Base-by-base conservation (phyloP, 2,113 vertebrate genomes). In the Panurus biarmicus region DNA sequence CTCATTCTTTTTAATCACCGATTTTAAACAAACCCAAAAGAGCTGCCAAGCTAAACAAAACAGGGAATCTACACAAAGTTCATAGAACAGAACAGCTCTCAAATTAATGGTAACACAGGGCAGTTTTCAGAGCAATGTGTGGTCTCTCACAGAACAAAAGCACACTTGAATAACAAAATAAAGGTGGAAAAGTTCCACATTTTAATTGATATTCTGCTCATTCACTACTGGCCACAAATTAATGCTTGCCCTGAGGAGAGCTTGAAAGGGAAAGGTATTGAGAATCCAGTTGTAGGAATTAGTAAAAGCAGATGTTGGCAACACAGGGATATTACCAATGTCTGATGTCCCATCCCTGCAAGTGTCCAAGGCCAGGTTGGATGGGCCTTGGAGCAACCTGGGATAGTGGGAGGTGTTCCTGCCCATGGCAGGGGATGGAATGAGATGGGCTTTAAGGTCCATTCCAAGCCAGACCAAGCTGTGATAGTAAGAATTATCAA, bases 121-220 rank as follows among this genome's bases (percentile, higher is more conserved):
- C 24, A 40, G 8, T 36, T 75, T 73, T 50, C 79, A 88, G 83
- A 38, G 3, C 66, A 44, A 7, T 0, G 5, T 48, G 67, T 8
- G 45, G 62, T 7, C 0, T 0, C 70, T 74, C 13, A 5, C 2
- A 3, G 6, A 60, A 38, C n/a, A 23, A 4, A 48, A 44, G 24
- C 9, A 10, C 0, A 0, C 35, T 16, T 51, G 26, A 56, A 61
- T 4, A 31, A 25, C 42, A 56, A 54, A 66, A 22, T 2, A 5
- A 57, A 66, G 54, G 53, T 29, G 44, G 28, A 50, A 24, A 65
- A 38, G 16, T 22, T 6, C 5, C 58, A 57, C 0, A 0, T 61
- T 85, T 76, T 53, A 61, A 61, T 4, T 47, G 8, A 48, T 18
- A 9, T 35, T 51, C 56, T 56, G 24, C 47, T 45, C 3, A 3